A percentile compares a stretch with the other conserved stretches of the same genome.
phyloP scores from a whole-genome alignment of 1,140 invertebrate genomes.

The Magallana ariakensis region DNA sequence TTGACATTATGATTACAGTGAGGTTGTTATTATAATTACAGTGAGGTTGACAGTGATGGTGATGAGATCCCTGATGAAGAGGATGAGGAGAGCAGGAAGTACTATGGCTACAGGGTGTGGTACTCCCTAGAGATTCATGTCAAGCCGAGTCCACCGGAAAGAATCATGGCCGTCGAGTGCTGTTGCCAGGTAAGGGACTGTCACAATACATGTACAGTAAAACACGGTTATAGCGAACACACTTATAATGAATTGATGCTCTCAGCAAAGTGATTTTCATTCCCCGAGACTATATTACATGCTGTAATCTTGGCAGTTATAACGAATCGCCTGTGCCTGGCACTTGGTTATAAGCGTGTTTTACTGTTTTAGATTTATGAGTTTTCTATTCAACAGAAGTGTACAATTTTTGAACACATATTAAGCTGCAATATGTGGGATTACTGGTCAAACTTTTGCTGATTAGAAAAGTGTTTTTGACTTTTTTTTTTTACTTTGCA shows the following conservation, averaged over 20 bases:
- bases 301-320: too few species aligned
- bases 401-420: neutral
- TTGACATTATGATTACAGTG: too few species aligned
- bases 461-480: neutral
- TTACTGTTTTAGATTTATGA: neutral
- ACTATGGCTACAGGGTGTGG: constrained; percentile 78
- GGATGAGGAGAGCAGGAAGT: constrained; percentile 69
- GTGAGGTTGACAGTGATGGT: constrained; percentile 79
- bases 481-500: constrained; percentile 51
- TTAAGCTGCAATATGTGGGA: neutral
- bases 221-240: too few species aligned
- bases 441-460: too few species aligned
- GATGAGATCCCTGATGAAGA: constrained; percentile 74
- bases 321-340: too few species aligned
- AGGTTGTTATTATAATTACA: constrained; percentile 54
- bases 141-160: constrained; percentile 74
- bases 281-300: too few species aligned
- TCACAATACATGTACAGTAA: too few species aligned
- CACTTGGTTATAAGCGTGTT: too few species aligned
- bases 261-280: too few species aligned
- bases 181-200: constrained; percentile 72
- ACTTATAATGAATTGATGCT: too few species aligned
- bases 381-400: neutral
- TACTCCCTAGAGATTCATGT: constrained; percentile 77
- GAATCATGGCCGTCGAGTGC: constrained; percentile 72